A percentile compares a stretch with the other conserved stretches of the same genome.
These are phyloP conservation scores for Discoglossus pictus DNA, from an alignment of 2,797 vertebrate species.

Conservation along the genomic window DNA sequence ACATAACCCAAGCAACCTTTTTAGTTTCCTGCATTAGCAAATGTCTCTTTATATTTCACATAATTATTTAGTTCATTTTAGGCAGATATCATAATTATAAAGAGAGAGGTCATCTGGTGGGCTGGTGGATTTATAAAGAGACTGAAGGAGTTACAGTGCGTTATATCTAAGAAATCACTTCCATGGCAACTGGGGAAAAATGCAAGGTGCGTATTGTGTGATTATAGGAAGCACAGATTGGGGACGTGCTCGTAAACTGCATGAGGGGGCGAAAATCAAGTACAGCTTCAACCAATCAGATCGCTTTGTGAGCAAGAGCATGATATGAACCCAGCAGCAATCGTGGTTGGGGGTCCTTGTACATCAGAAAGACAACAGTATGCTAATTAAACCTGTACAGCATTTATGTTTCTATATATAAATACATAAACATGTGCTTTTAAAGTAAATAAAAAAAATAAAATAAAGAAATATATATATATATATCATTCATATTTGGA, in stretches of 20 bases:
- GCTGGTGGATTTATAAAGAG: constrained; percentile 1
- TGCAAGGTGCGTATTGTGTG: constrained; percentile 32
- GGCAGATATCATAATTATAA: constrained; percentile 32
- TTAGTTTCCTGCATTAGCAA: constrained; percentile 16
- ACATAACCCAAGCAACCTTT: constrained; percentile 2
- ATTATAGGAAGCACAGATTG: constrained; percentile 42
- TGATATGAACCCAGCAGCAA: constrained; percentile 14
- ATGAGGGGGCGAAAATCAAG: constrained; percentile 42
- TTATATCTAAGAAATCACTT: constrained; percentile 36
- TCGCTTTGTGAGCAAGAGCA: not conserved
- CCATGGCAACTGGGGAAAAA: constrained; percentile 40
- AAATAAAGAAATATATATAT: too few relatives aligned
- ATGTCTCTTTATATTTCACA: not conserved
- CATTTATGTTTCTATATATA: too few relatives aligned
- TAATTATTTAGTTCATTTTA: constrained; percentile 25
- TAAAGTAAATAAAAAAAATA: too few relatives aligned
- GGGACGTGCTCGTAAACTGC: constrained; percentile 23
- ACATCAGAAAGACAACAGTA: not conserved
- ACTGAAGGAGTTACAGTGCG: not conserved
- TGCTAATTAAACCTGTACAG: too few relatives aligned
- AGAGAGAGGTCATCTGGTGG: constrained; percentile 24
- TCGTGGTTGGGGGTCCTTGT: constrained; percentile 21
- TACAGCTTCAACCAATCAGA: constrained; percentile 17
- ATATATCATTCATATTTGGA: too few relatives aligned
- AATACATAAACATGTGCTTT: too few relatives aligned